Evolutionary conservation across 2,113 vertebrate genomes (phyloP), one percentile per base, ranked within the genome.

Genomic region (Dicrurus megarhynchus): DNA sequence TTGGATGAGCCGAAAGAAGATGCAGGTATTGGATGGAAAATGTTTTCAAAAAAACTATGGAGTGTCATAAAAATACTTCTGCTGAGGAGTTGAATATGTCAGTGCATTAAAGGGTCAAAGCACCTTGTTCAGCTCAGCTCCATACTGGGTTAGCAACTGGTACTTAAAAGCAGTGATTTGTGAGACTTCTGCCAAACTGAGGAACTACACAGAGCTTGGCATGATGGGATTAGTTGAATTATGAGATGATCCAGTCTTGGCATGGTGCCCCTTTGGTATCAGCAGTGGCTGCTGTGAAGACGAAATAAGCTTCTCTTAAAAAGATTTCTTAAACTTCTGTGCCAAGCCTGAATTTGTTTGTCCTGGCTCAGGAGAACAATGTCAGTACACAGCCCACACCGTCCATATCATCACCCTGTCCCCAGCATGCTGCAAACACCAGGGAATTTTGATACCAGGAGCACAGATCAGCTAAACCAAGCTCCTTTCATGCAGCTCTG

Each of bases 11-110:
- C 78, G 30, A 63, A 87, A 69, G 98, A 98, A 7, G 96, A 98
- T n/a, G 41, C 97, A 98, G 98, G 98, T 98, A 98, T 39, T 33
- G 75, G 41, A 53, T 21, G 46, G 26, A 53, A 64, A 33, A 65
- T 4, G 2, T 41, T 87, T 89, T 19, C 2, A 60, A 61, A 52
- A 24, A 60, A 26, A 11, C 13, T 33, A 3, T 46, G 8, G 57
- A 50, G 68, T 11, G 19, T 35, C 56, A 2, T 7, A 37, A 53
- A 5, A 10, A 4, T 18, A 35, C 17, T 56, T 76, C 37, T 67
- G 22, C n/a, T 28, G 11, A 75, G 47, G 9, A 27, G 53, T 52
- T 11, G 17, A 39, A 4, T 23, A 11, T 23, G 18, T 52, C 24
- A 22, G 8, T 27, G 30, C 28, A 35, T 41, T 35, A 18, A 49